Percentiles rank a stretch among this genome's conserved stretches.
Conservation (phyloP, 2,113 vertebrate species). For the Stegastes partitus region DNA sequence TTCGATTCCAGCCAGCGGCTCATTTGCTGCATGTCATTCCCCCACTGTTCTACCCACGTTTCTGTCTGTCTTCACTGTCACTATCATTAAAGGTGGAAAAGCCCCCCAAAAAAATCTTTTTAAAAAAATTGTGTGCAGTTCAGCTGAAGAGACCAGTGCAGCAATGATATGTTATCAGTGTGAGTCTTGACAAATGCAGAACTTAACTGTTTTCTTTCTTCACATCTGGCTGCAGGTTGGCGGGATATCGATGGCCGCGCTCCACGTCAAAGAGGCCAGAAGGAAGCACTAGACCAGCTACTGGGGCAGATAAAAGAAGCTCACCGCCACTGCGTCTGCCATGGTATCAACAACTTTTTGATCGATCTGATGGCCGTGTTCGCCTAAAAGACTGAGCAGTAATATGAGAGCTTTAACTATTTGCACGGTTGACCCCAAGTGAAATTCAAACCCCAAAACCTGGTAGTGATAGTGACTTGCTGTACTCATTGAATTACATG, state of each 20-base stretch:
- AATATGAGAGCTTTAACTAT: slow-evolving; percentile 23
- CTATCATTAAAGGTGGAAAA: too few species aligned
- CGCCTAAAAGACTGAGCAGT: slow-evolving; percentile 11
- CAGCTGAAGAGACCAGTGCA: background rate
- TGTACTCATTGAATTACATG: slow-evolving; percentile 33
- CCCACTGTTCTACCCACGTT: too few species aligned
- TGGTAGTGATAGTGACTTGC: slow-evolving; percentile 2
- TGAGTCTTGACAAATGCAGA: background rate
- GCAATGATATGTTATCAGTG: background rate
- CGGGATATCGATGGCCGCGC: slow-evolving; percentile 86
- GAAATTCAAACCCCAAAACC: slow-evolving; percentile 32
- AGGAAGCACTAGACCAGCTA: slow-evolving; percentile 89
- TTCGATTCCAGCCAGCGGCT: too few species aligned
- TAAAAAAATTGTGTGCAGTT: too few species aligned
- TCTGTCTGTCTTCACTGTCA: too few species aligned
- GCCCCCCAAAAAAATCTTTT: too few species aligned
- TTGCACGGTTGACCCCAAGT: slow-evolving; percentile 11
- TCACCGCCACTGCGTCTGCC: slow-evolving; percentile 90
- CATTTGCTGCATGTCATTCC: too few species aligned
- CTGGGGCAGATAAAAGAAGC: slow-evolving; percentile 90
- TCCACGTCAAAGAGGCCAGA: slow-evolving; percentile 86
- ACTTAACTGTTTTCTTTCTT: background rate
- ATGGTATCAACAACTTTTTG: slow-evolving; percentile 83
- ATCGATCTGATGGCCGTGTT: slow-evolving; percentile 34
- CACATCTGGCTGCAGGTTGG: slow-evolving; percentile 85